Conservation (phyloP, 2,888 invertebrate species). For the Andrena flavipes region DNA sequence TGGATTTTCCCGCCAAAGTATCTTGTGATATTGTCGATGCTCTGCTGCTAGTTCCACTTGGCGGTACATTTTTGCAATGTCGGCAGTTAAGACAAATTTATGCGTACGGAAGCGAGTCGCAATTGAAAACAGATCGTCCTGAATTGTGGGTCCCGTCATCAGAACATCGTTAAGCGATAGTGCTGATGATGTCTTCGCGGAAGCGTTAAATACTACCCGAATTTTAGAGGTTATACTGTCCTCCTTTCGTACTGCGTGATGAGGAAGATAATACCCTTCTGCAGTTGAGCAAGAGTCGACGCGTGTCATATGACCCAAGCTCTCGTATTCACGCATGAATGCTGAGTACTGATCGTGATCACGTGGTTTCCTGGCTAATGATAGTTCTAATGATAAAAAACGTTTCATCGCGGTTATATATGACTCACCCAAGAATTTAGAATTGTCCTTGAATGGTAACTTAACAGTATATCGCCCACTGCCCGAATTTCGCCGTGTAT, state of each 20-base stretch:
- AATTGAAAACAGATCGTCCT: conserved; percentile 66
- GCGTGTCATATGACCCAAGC: conserved; percentile 20
- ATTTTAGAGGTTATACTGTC: not conserved
- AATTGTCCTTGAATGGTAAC: not conserved
- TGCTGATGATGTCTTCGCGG: not conserved
- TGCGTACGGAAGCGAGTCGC: conserved; percentile 69
- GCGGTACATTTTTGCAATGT: conserved; percentile 76
- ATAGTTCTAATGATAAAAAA: conserved; percentile 11
- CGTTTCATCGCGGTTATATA: not conserved
- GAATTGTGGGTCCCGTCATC: conserved; percentile 68
- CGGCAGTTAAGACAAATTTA: conserved; percentile 67
- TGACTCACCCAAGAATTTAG: not conserved
- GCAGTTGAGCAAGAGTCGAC: not conserved
- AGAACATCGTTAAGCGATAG: conserved; percentile 66
- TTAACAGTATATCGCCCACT: not conserved
- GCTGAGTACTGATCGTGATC: not conserved
- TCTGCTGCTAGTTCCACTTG: not conserved
- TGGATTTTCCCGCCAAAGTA: conserved; percentile 33
- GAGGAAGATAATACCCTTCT: not conserved
- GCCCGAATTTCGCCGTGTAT: not conserved
- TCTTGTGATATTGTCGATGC: not conserved
- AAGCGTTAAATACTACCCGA: not conserved
- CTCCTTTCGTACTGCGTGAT: not conserved
- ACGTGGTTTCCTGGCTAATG: not conserved
- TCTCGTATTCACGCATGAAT: conserved; percentile 16